phyloP scores from a whole-genome alignment of 2,113 vertebrate species.

The Indri indri region DNA sequence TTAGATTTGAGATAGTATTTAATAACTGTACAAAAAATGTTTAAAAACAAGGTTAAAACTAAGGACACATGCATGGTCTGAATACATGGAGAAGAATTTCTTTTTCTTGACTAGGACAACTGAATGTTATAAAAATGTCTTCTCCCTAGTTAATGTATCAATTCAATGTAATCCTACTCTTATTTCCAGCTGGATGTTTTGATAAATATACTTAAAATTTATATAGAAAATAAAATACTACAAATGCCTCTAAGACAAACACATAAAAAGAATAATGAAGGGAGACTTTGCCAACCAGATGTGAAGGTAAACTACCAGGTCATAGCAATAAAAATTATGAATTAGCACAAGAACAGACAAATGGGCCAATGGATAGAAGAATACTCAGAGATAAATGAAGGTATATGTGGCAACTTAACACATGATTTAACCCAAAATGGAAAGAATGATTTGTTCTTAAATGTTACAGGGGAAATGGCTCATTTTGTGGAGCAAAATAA shows the following conservation, averaged over 20 bases:
- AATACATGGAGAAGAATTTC: neutral
- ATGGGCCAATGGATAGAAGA: neutral
- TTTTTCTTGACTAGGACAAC: neutral
- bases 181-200: neutral
- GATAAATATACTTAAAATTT: neutral
- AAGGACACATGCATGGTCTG: neutral
- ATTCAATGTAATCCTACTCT: neutral
- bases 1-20: neutral
- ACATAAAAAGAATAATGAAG: neutral
- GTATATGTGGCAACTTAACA: neutral
- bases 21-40: neutral
- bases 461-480: neutral
- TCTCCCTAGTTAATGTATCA: neutral
- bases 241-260: neutral
- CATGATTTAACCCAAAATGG: neutral
- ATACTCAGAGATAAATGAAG: neutral
- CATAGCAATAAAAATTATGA: neutral
- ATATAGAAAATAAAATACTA: neutral
- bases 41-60: neutral
- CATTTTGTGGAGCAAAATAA: neutral
- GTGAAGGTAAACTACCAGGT: neutral
- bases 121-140: neutral
- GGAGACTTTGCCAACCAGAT: neutral
- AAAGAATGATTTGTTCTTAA: neutral
- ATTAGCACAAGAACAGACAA: constrained; percentile 16